Evolutionary conservation across 2,797 vertebrate species (phyloP), one percentile per base, ranked within the genome.

Genomic region (Muscicapa comitata): DNA sequence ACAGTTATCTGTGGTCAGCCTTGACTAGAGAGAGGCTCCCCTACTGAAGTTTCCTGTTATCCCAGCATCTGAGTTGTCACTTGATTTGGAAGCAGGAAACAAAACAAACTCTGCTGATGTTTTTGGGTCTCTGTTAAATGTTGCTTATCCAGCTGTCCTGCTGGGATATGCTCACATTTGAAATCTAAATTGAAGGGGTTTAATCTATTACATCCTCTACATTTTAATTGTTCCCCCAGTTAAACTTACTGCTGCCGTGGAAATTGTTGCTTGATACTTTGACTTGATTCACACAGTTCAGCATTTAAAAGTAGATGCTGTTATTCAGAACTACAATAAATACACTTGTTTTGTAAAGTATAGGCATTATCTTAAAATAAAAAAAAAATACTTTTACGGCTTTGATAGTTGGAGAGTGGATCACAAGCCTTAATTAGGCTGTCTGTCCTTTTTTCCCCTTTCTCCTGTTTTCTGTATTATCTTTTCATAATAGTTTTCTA

Each of bases 71-170:
- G 29, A 83, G n/a, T 25, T 96, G 86, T 89, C 72, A 50, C 72
- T 92, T 95, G 58, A 71, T 86, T 89, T 86, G 76, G 89, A 93
- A 88, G 93, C 70, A 84, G 94, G 94, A 97, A 96, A 74, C 45
- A 91, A 85, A 87, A 42, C 26, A 90, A 79, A 67, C 42, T 88
- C 73, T 86, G 72, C 33, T 6, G 1, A 21, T 81, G 66, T 33
- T 85, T 82, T 87, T 80, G 63, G 53, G 67, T 66, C 0, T 0
- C 50, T 66, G 54, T 75, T 80, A n/a, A 70, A 68, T 1, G 13
- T 15, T 48, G 28, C 43, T 92, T 83, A 72, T 70, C 84, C 75
- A 58, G 68, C 58, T 91, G 53, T 61, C 61, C 71, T 86, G 4
- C 48, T 74, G 40, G 57, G 55, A 80, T 61, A 15, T 63, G 40